Percentiles rank a stretch among this genome's conserved stretches.
These are phyloP conservation scores for Cheirogaleus major DNA, from an alignment of 2,797 vertebrate species.

Conservation along the genomic window DNA sequence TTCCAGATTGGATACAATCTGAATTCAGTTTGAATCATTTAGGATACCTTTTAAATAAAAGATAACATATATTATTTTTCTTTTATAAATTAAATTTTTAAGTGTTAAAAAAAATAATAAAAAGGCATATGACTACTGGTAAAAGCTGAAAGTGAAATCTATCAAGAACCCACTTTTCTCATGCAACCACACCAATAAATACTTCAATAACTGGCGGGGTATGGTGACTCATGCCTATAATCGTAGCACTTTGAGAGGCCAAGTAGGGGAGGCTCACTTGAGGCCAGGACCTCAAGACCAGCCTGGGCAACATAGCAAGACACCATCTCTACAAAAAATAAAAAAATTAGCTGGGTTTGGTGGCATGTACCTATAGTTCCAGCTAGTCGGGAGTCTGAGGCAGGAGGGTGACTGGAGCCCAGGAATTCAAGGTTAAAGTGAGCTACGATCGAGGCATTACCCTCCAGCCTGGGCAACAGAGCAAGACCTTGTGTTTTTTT, in stretches of 20 bases:
- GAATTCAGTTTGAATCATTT: background rate
- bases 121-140: background rate
- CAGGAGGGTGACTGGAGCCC: background rate
- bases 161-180: background rate
- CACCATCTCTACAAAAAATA: background rate
- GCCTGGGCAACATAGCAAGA: background rate
- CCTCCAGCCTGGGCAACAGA: no score
- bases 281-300: background rate
- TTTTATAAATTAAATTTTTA: background rate
- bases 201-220: background rate
- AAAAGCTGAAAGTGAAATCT: slow-evolving; percentile 31
- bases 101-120: background rate
- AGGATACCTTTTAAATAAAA: background rate
- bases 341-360: background rate
- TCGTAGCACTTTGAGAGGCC: background rate
- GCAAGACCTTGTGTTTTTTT: no score
- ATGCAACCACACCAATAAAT: background rate
- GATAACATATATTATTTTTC: background rate
- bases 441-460: no score
- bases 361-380: background rate
- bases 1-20: background rate
- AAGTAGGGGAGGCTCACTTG: background rate
- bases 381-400: background rate
- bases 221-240: background rate
- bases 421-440: no score